Percentiles rank a stretch among this genome's conserved stretches.
Evolutionary conservation across 2,113 vertebrate species (phyloP).

Genomic region (Parus major): DNA sequence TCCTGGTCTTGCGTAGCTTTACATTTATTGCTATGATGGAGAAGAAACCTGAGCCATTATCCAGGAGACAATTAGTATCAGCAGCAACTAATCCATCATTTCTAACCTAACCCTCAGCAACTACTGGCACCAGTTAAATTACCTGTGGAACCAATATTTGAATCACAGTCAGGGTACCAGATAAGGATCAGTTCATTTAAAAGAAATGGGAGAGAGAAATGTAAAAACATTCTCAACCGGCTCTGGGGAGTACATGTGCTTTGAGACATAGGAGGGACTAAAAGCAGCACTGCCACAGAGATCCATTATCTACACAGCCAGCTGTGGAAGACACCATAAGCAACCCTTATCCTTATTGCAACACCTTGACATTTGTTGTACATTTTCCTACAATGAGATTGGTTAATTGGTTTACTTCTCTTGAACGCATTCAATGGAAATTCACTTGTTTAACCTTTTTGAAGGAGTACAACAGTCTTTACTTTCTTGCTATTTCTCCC

Average conservation of each 20-base stretch:
- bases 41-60: not conserved
- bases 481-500: not conserved
- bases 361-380: not conserved
- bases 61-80: not conserved
- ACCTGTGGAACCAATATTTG: not conserved
- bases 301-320: not conserved
- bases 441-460: not conserved
- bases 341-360: not conserved
- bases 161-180: not conserved
- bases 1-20: not conserved
- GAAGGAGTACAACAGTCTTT: not conserved
- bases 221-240: not conserved
- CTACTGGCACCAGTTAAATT: not conserved
- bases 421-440: not conserved
- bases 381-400: not conserved
- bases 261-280: not conserved
- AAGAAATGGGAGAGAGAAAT: not conserved
- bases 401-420: not conserved
- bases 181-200: not conserved
- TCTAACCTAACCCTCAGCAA: not conserved
- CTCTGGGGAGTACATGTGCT: not conserved
- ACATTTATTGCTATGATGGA: not conserved
- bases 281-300: not conserved
- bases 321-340: not conserved
- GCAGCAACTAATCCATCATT: not conserved